Conservation (phyloP, 2,888 invertebrate genomes). For the Gastracanthus pulcherrimus region DNA sequence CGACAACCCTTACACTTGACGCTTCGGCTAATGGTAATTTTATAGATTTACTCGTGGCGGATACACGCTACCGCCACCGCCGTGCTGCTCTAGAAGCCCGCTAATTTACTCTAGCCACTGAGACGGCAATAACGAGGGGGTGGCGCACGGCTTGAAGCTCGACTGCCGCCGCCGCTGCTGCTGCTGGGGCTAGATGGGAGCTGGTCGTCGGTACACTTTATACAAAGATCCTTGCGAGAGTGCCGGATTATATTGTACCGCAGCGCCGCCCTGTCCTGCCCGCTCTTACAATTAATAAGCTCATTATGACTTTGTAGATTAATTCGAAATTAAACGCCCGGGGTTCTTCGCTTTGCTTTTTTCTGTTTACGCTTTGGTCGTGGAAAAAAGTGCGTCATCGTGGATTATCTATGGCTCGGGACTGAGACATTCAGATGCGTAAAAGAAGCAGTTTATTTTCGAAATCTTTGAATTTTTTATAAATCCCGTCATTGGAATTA, state of each 20-base stretch:
- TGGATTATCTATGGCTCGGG: no score
- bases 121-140: conserved; percentile 37
- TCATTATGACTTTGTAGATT: conserved; percentile 36
- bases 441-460: no score
- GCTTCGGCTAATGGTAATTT: conserved; percentile 66
- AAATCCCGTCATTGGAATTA: no score
- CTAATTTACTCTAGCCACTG: conserved; percentile 46
- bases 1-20: conserved; percentile 65
- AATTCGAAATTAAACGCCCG: conserved; percentile 25
- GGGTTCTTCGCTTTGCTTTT: background rate
- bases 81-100: background rate
- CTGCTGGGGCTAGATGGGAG: no score
- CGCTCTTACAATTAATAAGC: conserved; percentile 42
- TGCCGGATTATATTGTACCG: conserved; percentile 28
- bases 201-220: conserved; percentile 8
- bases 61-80: conserved; percentile 8
- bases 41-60: conserved; percentile 63
- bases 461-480: no score
- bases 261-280: background rate
- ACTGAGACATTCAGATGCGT: no score
- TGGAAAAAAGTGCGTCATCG: no score
- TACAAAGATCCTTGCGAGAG: conserved; percentile 13
- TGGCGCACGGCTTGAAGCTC: background rate
- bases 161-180: background rate
- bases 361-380: background rate